Base-by-base conservation (phyloP, 2,888 invertebrate species). In the Tetranychus piercei region DNA sequence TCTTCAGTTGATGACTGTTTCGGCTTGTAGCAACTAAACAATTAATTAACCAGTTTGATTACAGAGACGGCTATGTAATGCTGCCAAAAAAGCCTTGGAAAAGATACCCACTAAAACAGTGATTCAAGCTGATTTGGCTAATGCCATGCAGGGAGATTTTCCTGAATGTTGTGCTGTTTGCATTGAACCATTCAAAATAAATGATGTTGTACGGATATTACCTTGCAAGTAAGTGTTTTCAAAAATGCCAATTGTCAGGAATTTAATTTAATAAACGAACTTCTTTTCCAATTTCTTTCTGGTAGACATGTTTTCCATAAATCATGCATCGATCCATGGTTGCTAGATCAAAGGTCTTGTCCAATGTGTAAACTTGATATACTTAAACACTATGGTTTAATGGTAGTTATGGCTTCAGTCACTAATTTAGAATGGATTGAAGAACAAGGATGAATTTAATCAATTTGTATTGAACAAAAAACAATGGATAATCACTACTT, bases 301-400 rank as follows among this genome's bases (percentile, higher is more conserved):
- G 11, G 1, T 71, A 94, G 94, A 81, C 94, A 95, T 83, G 90
- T 93, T 81, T 95, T 94, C 84, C 94, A 95, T 86, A 94, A 93
- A 85, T 88, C 87, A 80, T 95, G 94, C 85, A 93, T 95, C 81
- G 94, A 95, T 84, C 94, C 94, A 22, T 95, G 94, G 94, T 86
- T 95, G 77, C 84, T 95, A 81, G 94, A 94, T 81, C 93, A 94
- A 83, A 87, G 94, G 78, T 94, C 94, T 55, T 95, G 94, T 83
- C 94, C 94, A 11, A 94, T 95, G 92, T 95, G 94, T 85, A 94
- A 94, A 84, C 88, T 92, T 88, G 94, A 95, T 84, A 94, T 95
- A 80, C 87, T 95, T 77, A 90, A 92, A 81, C 88, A 90, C 82
- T 91, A 91, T 81, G 91, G 91, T 78, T 90, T 89, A 83, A 89